Conservation (phyloP, 2,113 vertebrate species). For the Megaceryle maxima region DNA sequence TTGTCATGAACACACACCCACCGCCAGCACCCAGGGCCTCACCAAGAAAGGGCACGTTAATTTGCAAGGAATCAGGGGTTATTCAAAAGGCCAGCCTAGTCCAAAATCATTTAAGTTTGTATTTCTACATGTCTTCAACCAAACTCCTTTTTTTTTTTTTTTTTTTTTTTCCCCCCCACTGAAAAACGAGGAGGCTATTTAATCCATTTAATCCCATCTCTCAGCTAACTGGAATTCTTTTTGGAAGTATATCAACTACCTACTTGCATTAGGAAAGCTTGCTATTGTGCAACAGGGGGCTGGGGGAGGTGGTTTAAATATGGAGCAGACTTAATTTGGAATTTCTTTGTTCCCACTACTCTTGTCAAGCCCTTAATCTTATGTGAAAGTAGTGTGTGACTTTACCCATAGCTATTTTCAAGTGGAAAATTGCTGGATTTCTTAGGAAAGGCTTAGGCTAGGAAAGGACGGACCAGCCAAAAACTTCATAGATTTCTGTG, state of each 20-base stretch:
- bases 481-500: constrained; percentile 9
- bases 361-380: constrained; percentile 48
- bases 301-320: constrained; percentile 3
- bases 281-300: constrained; percentile 16
- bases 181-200: background rate
- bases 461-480: background rate
- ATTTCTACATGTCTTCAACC: background rate
- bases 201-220: constrained; percentile 50
- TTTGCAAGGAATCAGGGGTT: background rate
- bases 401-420: constrained; percentile 31
- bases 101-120: background rate
- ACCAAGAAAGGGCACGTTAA: background rate
- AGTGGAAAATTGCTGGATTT: constrained; percentile 45
- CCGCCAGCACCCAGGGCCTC: fast-evolving
- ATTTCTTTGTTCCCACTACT: constrained; percentile 51
- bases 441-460: constrained; percentile 24
- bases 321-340: background rate
- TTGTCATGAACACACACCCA: no score
- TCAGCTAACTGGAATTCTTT: constrained; percentile 42
- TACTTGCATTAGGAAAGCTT: constrained; percentile 5
- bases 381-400: constrained; percentile 31
- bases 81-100: background rate
- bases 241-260: constrained; percentile 38
- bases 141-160: background rate
- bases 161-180: background rate